Base-by-base conservation (phyloP, 2,797 vertebrate species). In the Pseudomugil tenellus region DNA sequence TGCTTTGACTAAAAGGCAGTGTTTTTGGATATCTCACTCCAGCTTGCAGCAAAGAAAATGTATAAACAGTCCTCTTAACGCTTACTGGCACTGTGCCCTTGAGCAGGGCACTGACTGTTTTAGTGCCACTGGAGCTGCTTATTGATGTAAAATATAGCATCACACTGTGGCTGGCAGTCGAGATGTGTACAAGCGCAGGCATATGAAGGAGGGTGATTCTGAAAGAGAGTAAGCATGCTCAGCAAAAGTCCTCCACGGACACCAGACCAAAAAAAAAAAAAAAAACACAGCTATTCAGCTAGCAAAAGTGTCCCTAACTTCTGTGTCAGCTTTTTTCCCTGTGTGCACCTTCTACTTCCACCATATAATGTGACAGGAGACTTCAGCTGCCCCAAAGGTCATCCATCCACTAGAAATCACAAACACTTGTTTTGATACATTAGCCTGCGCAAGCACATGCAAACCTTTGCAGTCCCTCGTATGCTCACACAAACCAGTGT, bases 401-500 rank as follows among this genome's bases (percentile, higher is more conserved):
- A 91, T 90, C 67, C 61, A 81, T 91, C 85, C 63, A 23, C 74
- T 71, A 67, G 80, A 77, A 79, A 85, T 91, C 88, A 87, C 85
- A 88, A 91, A 81, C 87, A 84, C 86, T 91, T 85, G 83, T 86
- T 83, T 86, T 91, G 91, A 93, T 89, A 84, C 84, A 91, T 92
- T 87, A 89, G 74, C 76, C 64, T 25, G 53, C 63, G 69, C 63
- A 67, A 76, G 77, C 57, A 35, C 79, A 84, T 55, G 46, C 66
- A 75, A 66, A 77, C 53, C 59, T 48, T 58, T 48, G 48, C 66
- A 73, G 52, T 71, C 60, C 59, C 34, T 61, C 43, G 53, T 59
- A 59, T 32, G 41, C 60, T 70, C 32, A 31, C 58, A 53, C 55
- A 58, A 55, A 69, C 39, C 29, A 2, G 3, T 43, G 25, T 28